phyloP scores from a whole-genome alignment of 1,140 invertebrate species.

The Eciton burchellii region DNA sequence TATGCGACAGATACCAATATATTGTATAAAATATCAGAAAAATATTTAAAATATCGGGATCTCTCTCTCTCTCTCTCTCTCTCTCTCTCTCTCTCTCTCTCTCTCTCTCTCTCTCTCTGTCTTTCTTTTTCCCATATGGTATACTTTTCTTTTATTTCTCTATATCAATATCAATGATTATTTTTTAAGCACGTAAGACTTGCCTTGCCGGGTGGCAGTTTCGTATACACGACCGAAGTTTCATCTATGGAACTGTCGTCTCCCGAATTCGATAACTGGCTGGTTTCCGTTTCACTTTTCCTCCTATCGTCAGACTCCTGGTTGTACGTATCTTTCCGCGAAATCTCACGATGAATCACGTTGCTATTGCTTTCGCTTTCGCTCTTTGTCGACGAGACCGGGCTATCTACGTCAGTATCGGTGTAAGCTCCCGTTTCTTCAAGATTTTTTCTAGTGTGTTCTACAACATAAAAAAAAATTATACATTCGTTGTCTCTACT shows the following conservation, averaged over 20 bases:
- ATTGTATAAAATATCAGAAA: too few relatives aligned
- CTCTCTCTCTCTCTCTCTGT: too few relatives aligned
- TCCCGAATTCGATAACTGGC: conserved; percentile 87
- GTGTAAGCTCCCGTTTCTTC: conserved; percentile 65
- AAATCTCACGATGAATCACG: conserved; percentile 1
- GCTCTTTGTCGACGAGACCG: conserved; percentile 69
- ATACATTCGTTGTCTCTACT: not conserved
- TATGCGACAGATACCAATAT: too few relatives aligned
- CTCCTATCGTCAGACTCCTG: conserved; percentile 76
- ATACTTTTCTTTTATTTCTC: not conserved
- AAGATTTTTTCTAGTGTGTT: conserved; percentile 70
- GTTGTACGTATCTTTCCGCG: conserved; percentile 65
- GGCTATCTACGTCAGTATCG: conserved; percentile 70
- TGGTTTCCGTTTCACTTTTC: conserved; percentile 85
- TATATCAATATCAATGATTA: not conserved
- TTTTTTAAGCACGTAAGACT: not conserved
- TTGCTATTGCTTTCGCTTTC: conserved; percentile 60
- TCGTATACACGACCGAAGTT: conserved; percentile 87
- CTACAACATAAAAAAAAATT: conserved; percentile 57
- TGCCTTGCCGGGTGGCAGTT: conserved; percentile 90
- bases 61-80: not conserved
- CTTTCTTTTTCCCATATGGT: not conserved
- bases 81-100: too few relatives aligned
- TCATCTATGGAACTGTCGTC: conserved; percentile 86
- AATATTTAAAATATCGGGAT: too few relatives aligned